These are phyloP conservation scores for Netelia fuscicornis DNA, from an alignment of 2,888 invertebrate species.

Conservation along the genomic window DNA sequence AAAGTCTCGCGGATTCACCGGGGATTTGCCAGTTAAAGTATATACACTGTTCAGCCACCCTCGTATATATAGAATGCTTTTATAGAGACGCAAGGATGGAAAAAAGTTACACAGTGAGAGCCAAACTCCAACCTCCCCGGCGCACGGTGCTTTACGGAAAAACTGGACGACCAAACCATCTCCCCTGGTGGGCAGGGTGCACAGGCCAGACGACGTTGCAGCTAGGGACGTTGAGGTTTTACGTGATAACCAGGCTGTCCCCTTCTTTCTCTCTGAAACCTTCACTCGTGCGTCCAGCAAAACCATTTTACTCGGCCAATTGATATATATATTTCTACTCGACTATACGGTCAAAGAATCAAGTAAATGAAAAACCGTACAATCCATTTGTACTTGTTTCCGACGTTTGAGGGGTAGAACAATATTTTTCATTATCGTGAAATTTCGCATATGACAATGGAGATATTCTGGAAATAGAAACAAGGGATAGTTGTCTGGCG, in stretches of 20 bases:
- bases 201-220: slow-evolving; percentile 41
- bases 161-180: slow-evolving; percentile 55
- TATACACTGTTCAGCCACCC: slow-evolving; percentile 52
- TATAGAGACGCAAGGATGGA: slow-evolving; percentile 21
- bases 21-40: slow-evolving; percentile 71
- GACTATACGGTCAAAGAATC: slow-evolving; percentile 60
- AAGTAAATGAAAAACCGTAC: slow-evolving; percentile 17
- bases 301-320: slow-evolving; percentile 59
- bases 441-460: too few species aligned
- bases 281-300: slow-evolving; percentile 36
- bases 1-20: slow-evolving; percentile 67
- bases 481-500: too few species aligned
- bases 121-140: slow-evolving; percentile 40
- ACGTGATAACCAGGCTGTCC: slow-evolving; percentile 51
- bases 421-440: too few species aligned
- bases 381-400: slow-evolving; percentile 17
- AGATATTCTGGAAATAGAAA: too few species aligned
- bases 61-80: slow-evolving; percentile 32
- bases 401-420: background rate
- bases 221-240: slow-evolving; percentile 41
- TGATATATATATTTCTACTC: slow-evolving; percentile 62
- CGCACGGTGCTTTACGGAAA: slow-evolving; percentile 42
- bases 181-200: slow-evolving; percentile 53
- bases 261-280: slow-evolving; percentile 52
- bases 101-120: slow-evolving; percentile 47